Percentiles rank a stretch among this genome's conserved stretches.
Conservation (phyloP, 2,797 vertebrate genomes). For the Apogon talboti region DNA sequence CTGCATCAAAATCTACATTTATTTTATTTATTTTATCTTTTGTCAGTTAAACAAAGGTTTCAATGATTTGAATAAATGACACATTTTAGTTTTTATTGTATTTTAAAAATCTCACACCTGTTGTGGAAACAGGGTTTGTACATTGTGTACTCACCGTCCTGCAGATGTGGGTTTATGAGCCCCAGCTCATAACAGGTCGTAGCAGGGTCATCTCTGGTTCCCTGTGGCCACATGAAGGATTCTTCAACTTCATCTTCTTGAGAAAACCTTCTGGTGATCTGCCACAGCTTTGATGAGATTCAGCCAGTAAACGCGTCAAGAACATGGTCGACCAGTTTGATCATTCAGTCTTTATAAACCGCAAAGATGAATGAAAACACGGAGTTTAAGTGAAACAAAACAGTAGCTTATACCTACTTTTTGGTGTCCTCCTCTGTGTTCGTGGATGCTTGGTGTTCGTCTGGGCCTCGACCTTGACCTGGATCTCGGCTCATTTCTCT, state of each 20-base stretch:
- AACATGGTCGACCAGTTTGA: neutral
- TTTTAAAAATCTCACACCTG: no score
- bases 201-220: constrained; percentile 79
- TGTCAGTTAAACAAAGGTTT: no score
- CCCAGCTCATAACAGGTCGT: constrained; percentile 82
- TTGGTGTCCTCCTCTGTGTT: constrained; percentile 42
- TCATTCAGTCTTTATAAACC: no score
- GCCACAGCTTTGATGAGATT: neutral
- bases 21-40: no score
- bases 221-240: constrained; percentile 57
- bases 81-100: no score
- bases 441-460: neutral
- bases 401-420: constrained; percentile 71
- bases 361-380: neutral
- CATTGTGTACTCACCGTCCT: constrained; percentile 70
- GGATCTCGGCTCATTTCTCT: constrained; percentile 1
- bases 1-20: no score
- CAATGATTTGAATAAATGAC: neutral
- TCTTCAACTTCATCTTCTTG: constrained; percentile 51
- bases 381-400: neutral
- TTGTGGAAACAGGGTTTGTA: no score
- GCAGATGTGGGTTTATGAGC: constrained; percentile 72
- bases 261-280: constrained; percentile 33
- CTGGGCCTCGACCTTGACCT: constrained; percentile 15
- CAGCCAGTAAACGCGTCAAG: neutral